A percentile compares a stretch with the other conserved stretches of the same genome.
Evolutionary conservation across 2,797 vertebrate species (phyloP).

Genomic region (Jordanella pulchra): DNA sequence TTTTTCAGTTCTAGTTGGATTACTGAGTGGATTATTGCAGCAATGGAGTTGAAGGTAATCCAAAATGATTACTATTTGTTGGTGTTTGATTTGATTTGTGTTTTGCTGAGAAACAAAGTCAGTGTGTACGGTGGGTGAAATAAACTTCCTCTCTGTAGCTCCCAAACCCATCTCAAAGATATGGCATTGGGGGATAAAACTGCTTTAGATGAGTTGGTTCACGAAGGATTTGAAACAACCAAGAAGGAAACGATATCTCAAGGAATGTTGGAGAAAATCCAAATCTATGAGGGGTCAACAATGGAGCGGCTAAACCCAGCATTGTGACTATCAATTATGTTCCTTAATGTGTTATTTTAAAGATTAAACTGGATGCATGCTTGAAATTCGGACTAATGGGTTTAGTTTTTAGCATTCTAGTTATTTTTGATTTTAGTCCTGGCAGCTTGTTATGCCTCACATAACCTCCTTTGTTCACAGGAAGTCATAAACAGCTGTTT

Average conservation of each 20-base stretch:
- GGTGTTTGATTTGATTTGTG: background rate
- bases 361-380: background rate
- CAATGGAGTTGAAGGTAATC: conserved; percentile 65
- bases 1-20: conserved; percentile 36
- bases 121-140: background rate
- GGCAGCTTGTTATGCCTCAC: background rate
- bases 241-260: background rate
- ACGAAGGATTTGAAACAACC: conserved; percentile 11
- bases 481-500: conserved; percentile 25
- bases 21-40: conserved; percentile 34
- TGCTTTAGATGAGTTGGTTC: background rate
- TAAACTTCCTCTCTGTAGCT: background rate
- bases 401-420: no score
- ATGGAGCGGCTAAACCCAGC: background rate
- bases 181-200: background rate
- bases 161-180: no score
- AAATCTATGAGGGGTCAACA: background rate
- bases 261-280: background rate
- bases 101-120: background rate
- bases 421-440: background rate
- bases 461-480: conserved; percentile 10
- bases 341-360: background rate
- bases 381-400: background rate
- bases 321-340: background rate
- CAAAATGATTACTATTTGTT: background rate